Conservation (phyloP, 2,113 vertebrate species). For the Strix uralensis region DNA sequence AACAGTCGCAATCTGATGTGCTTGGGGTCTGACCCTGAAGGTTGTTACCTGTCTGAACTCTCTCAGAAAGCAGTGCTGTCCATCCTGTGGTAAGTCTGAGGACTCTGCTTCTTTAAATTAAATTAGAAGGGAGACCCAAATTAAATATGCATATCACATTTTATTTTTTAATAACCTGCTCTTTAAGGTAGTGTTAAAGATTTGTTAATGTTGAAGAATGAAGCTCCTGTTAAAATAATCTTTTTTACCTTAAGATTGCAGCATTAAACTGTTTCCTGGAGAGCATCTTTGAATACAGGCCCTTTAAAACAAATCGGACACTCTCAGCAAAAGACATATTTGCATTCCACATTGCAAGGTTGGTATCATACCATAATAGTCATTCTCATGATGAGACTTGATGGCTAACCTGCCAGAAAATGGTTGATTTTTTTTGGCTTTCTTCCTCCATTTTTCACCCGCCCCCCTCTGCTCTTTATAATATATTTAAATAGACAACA, state of each 20-base stretch:
- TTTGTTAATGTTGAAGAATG: background rate
- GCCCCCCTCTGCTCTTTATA: background rate
- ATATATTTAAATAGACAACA: slow-evolving; percentile 24
- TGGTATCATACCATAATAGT: background rate
- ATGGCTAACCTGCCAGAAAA: slow-evolving; percentile 43
- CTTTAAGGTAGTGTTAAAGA: background rate
- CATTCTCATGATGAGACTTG: background rate
- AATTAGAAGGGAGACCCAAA: background rate
- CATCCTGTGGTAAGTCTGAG: background rate
- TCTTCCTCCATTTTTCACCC: slow-evolving; percentile 53
- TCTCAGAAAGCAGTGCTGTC: background rate
- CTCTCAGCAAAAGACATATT: background rate
- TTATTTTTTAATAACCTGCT: background rate
- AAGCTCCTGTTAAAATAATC: background rate
- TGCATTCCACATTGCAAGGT: background rate
- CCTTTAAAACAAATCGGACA: background rate
- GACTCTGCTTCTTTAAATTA: background rate
- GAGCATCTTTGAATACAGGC: background rate
- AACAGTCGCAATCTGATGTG: background rate
- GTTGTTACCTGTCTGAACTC: background rate
- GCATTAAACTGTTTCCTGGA: background rate
- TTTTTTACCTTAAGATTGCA: background rate
- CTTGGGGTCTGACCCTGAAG: background rate
- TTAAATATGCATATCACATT: background rate
- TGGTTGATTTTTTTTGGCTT: slow-evolving; percentile 44